phyloP scores from a whole-genome alignment of 2,113 vertebrate species.

The Hepsetus odoe region DNA sequence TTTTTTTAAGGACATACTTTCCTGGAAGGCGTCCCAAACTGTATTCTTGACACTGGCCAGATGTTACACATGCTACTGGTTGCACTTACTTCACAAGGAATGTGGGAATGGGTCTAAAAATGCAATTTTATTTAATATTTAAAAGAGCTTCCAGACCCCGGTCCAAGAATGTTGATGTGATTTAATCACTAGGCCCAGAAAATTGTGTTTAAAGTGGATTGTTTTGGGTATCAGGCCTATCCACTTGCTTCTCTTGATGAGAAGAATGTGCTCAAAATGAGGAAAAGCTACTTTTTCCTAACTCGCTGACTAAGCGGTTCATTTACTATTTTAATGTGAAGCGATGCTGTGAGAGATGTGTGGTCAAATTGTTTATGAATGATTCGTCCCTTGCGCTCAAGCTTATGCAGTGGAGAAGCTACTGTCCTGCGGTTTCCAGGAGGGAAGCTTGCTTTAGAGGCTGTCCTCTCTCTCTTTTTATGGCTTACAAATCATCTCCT shows the following conservation, averaged over 20 bases:
- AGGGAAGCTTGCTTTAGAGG: conserved; percentile 17
- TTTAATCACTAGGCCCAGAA: conserved; percentile 31
- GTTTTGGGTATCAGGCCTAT: conserved; percentile 62
- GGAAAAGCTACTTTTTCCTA: conserved; percentile 49
- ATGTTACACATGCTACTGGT: neutral
- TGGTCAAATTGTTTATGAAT: conserved; percentile 56
- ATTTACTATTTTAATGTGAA: conserved; percentile 55
- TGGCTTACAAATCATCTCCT: conserved; percentile 51
- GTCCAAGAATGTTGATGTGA: conserved; percentile 50
- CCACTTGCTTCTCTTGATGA: conserved; percentile 46
- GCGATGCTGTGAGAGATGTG: conserved; percentile 36
- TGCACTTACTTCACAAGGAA: neutral
- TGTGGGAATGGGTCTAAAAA: conserved; percentile 4
- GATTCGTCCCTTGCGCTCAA: conserved; percentile 37
- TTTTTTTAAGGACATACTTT: no score
- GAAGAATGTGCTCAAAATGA: conserved; percentile 54
- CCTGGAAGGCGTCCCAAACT: no score
- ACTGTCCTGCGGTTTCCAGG: conserved; percentile 46
- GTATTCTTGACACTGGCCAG: no score
- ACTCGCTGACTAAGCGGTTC: conserved; percentile 51
- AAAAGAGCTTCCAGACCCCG: conserved; percentile 43
- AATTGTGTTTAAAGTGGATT: conserved; percentile 57
- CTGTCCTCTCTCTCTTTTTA: conserved; percentile 24
- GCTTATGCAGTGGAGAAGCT: conserved; percentile 31
- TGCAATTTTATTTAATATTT: conserved; percentile 47